These are phyloP conservation scores for Catostylus mosaicus DNA, from an alignment of 30 jellyfish, hydroid and myxozoan genomes.

Conservation along the genomic window DNA sequence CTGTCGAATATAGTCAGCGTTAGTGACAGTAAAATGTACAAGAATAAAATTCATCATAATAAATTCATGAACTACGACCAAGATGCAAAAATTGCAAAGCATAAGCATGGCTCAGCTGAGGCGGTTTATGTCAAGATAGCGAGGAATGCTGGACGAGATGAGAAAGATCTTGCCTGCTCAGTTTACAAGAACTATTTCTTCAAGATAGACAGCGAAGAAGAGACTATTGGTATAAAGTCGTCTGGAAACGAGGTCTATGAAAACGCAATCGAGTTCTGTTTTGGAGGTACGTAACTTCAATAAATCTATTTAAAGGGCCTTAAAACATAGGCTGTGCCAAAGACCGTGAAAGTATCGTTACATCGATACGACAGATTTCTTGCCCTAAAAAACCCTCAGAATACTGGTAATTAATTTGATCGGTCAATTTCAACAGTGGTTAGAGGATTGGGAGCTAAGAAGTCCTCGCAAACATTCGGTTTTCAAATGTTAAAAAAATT, in stretches of 20 bases:
- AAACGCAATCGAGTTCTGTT: conserved; percentile 39
- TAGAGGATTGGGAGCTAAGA: too few species aligned
- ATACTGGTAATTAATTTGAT: too few species aligned
- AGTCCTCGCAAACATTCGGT: too few species aligned
- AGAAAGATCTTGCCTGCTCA: conserved; percentile 16
- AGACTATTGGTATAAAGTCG: conserved; percentile 35
- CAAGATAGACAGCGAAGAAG: conserved; percentile 46
- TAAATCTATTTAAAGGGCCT: too few species aligned
- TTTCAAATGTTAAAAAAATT: too few species aligned
- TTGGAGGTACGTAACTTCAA: conserved; percentile 9
- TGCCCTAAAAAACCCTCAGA: too few species aligned
- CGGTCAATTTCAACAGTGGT: too few species aligned
- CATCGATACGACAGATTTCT: too few species aligned
- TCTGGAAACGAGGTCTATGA: conserved; percentile 35
- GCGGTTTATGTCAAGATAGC: conserved; percentile 38
- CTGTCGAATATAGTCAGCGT: conserved; percentile 21
- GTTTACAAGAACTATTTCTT: conserved; percentile 24
- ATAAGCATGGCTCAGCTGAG: conserved; percentile 44
- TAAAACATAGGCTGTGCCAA: too few species aligned
- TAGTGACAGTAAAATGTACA: conserved; percentile 11
- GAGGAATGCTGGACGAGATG: conserved; percentile 22
- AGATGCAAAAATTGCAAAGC: conserved; percentile 41
- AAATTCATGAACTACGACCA: conserved; percentile 30
- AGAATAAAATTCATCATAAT: conserved; percentile 29
- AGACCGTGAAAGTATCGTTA: too few species aligned